Conservation (phyloP, 2,888 invertebrate genomes). For the Cheilosia vulpina region DNA sequence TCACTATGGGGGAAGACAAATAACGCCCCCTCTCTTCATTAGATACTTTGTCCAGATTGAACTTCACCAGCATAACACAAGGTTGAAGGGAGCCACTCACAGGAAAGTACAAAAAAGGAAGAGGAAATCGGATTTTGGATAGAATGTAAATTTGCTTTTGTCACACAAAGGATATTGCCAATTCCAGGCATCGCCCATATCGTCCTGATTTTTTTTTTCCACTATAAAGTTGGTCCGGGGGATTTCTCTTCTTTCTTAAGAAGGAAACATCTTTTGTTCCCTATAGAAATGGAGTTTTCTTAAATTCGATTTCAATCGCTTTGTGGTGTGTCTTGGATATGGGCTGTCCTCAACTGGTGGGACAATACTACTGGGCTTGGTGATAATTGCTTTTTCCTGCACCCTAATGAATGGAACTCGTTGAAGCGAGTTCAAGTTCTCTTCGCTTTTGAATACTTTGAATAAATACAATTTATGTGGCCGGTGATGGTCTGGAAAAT, state of each 20-base stretch:
- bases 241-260: not conserved
- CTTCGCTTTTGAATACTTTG: slow-evolving; percentile 1
- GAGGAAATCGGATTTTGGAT: slow-evolving; percentile 66
- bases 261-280: slow-evolving; percentile 13
- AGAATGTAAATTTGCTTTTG: slow-evolving; percentile 60
- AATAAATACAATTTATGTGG: slow-evolving; percentile 20
- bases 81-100: slow-evolving; percentile 1
- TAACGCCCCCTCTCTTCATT: not conserved
- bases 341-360: slow-evolving; percentile 5
- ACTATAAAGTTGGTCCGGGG: slow-evolving; percentile 17
- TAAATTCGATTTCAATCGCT: slow-evolving; percentile 50
- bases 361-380: slow-evolving; percentile 12
- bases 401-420: slow-evolving; percentile 17
- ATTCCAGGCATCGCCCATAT: slow-evolving; percentile 28
- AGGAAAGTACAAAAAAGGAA: slow-evolving; percentile 17
- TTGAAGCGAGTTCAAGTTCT: not conserved
- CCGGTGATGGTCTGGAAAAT: not conserved
- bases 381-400: slow-evolving; percentile 42
- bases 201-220: slow-evolving; percentile 1
- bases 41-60: not conserved
- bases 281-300: slow-evolving; percentile 29
- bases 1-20: not conserved
- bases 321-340: slow-evolving; percentile 9
- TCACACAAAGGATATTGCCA: slow-evolving; percentile 58
- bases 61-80: not conserved